Evolutionary conservation across 2,888 invertebrate species (phyloP).

Genomic region (Homarus gammarus): DNA sequence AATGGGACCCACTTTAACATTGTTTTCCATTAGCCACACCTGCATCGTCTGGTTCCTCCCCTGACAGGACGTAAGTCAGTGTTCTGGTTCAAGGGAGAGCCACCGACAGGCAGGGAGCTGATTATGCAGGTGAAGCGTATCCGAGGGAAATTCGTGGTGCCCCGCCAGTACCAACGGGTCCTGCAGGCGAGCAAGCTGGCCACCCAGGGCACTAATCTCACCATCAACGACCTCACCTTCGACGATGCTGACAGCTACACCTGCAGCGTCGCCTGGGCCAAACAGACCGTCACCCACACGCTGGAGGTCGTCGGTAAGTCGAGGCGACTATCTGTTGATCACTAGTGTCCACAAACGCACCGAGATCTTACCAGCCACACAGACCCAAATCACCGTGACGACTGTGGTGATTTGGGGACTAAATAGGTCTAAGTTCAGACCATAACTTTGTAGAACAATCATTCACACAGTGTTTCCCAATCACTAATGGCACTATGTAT

Average conservation of each 20-base stretch:
- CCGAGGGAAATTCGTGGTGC: slow-evolving; percentile 7
- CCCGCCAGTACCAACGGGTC: slow-evolving; percentile 25
- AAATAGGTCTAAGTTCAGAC: too few relatives aligned
- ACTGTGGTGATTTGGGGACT: too few relatives aligned
- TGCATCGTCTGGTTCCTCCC: neutral
- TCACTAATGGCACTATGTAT: too few relatives aligned
- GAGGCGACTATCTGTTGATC: too few relatives aligned
- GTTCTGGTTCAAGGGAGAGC: slow-evolving; percentile 49
- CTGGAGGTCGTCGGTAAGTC: slow-evolving; percentile 44
- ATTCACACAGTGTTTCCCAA: too few relatives aligned
- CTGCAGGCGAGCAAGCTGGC: slow-evolving; percentile 28
- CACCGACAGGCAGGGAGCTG: neutral
- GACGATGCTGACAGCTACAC: slow-evolving; percentile 45
- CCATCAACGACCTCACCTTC: slow-evolving; percentile 33
- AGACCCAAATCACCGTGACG: too few relatives aligned
- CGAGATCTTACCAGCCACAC: too few relatives aligned
- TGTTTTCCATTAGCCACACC: neutral
- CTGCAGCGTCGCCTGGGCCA: slow-evolving; percentile 34
- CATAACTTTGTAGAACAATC: too few relatives aligned
- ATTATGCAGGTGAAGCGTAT: slow-evolving; percentile 39
- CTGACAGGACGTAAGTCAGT: slow-evolving; percentile 41
- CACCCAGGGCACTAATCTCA: slow-evolving; percentile 33
- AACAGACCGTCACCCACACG: slow-evolving; percentile 52
- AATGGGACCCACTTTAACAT: too few relatives aligned
- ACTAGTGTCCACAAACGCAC: too few relatives aligned